A percentile compares a stretch with the other conserved stretches of the same genome.
phyloP scores from a whole-genome alignment of 2,113 vertebrate species.

The Lanius ludovicianus region DNA sequence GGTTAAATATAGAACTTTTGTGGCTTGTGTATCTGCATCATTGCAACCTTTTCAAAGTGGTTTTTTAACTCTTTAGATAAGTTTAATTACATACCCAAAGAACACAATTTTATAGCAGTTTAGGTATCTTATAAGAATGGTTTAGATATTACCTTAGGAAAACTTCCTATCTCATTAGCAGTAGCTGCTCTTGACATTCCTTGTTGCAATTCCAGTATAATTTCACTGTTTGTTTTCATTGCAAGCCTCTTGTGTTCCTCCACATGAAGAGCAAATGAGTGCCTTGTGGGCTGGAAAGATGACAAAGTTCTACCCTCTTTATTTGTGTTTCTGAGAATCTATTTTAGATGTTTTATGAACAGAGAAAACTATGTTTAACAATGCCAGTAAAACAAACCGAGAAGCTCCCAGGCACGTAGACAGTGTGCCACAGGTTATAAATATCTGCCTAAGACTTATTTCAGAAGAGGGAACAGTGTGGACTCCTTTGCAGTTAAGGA shows the following conservation, averaged over 20 bases:
- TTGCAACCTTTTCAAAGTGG: background rate
- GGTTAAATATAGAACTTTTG: background rate
- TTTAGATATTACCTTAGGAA: background rate
- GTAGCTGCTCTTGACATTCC: background rate
- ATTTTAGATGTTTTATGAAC: background rate
- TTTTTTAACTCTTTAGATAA: background rate
- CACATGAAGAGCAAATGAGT: background rate
- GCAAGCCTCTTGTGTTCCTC: background rate
- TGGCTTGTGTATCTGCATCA: background rate
- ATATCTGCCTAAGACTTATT: background rate
- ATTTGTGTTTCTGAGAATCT: background rate
- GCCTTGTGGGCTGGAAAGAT: background rate
- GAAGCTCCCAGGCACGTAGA: background rate
- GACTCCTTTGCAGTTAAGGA: background rate
- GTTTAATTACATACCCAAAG: background rate
- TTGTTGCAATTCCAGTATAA: background rate
- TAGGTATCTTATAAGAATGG: background rate
- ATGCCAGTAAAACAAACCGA: conserved; percentile 4
- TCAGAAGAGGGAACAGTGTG: background rate
- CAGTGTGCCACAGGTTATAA: conserved; percentile 3
- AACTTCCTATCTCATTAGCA: background rate
- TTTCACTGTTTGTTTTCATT: background rate
- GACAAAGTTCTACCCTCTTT: background rate
- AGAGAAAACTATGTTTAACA: conserved; percentile 9
- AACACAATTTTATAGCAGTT: background rate